Conservation (phyloP, 2,888 invertebrate species). For the Apotomis betuletana region DNA sequence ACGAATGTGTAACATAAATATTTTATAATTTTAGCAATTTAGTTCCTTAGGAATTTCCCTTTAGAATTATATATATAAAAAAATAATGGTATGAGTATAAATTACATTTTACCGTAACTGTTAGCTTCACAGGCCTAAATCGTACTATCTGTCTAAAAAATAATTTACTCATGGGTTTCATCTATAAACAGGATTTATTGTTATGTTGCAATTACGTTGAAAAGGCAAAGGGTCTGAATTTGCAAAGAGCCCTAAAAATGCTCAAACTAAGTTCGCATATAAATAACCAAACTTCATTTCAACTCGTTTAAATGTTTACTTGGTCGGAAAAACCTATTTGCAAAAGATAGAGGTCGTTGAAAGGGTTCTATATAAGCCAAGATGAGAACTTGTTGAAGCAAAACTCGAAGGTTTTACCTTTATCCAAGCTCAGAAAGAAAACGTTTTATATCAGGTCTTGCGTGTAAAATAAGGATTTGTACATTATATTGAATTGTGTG, state of each 20-base stretch:
- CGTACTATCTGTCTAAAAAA: no score
- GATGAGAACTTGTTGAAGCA: conserved; percentile 22
- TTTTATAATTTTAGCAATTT: no score
- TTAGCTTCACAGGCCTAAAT: no score
- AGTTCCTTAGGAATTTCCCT: no score
- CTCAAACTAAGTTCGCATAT: conserved; percentile 3
- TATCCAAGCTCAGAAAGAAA: conserved; percentile 15
- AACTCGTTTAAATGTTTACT: conserved; percentile 33
- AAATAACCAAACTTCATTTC: conserved; percentile 22
- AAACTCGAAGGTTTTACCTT: conserved; percentile 19
- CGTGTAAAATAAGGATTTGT: conserved; percentile 13
- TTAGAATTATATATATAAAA: no score
- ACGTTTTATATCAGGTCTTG: conserved; percentile 15
- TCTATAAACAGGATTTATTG: no score
- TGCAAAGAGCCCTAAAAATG: neutral
- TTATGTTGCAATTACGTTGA: no score
- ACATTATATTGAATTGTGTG: neutral
- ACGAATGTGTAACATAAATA: no score
- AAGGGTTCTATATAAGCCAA: conserved; percentile 24
- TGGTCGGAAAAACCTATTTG: conserved; percentile 35
- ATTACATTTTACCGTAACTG: no score
- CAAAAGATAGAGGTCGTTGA: conserved; percentile 26
- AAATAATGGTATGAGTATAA: no score
- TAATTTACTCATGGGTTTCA: no score
- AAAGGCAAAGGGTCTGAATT: conserved; percentile 3